Evolutionary conservation across 2,888 invertebrate species (phyloP), one percentile per base, ranked within the genome.

Genomic region (Sarcophaga variegata): DNA sequence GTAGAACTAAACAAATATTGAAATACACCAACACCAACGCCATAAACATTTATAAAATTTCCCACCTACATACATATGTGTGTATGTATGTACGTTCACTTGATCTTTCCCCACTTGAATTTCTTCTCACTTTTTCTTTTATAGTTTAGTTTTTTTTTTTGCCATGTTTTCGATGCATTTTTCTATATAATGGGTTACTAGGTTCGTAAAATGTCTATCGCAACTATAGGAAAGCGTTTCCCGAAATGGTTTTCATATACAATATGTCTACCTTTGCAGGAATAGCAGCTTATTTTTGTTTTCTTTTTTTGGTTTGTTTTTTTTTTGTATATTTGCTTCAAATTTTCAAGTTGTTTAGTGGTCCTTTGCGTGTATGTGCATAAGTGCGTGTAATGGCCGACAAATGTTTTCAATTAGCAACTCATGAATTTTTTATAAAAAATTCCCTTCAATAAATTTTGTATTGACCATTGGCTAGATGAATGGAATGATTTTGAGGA

Each of bases 361-460:
- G 75, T 66, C 66, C 71, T 86, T 88, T 88, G 88, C 86, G 87
- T 81, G 79, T 85, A 78, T 81, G 82, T 81, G 76, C 84, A 79
- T 83, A 82, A 84, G 81, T 83, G 84, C 83, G 85, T 84, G 71
- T 79, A 86, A 86, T 84, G 88, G 87, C 88, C 92, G 91, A 92
- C 92, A 92, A 92, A 92, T 90, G 90, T 92, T 92, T 92, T 92
- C 92, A 92, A 92, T 92, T 92, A 92, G 90, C 90, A 92, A 89
- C 89, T 91, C 92, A 90, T 92, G 91, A 90, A 92, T 92, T 91
- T 91, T 91, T 90, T 90, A 91, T 84, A 59, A 85, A 87, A 87
- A 84, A 70, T 85, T 75, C 77, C 62, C 76, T 76, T 76, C 81
- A 84, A 86, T 89, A 87, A 88, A 87, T 86, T 85, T 83, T 88